These are phyloP conservation scores for Syngnathus floridae DNA, from an alignment of 2,113 vertebrate genomes.

Conservation along the genomic window DNA sequence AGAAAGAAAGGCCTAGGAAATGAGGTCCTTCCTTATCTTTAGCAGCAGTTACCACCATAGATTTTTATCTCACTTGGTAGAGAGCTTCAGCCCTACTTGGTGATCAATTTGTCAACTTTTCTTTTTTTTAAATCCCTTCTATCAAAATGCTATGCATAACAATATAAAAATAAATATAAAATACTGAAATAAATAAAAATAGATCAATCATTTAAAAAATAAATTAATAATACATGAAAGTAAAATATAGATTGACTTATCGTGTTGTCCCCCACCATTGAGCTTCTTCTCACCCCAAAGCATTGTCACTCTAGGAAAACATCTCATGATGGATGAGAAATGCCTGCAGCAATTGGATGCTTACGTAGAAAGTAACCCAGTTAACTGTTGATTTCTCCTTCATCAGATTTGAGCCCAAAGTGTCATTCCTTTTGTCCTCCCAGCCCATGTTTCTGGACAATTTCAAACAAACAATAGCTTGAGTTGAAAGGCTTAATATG, in stretches of 20 bases:
- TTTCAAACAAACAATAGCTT: conserved; percentile 47
- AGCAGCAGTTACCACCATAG: conserved; percentile 52
- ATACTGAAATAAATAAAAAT: no score
- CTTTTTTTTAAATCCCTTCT: no score
- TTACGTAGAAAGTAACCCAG: not conserved
- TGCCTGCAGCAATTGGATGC: not conserved
- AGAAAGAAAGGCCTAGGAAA: conserved; percentile 34
- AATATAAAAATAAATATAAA: no score
- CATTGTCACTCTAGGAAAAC: not conserved
- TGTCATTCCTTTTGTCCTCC: conserved; percentile 42
- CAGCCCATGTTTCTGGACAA: conserved; percentile 15
- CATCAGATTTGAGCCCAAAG: conserved; percentile 10
- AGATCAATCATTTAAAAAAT: no score
- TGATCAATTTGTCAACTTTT: conserved; percentile 55
- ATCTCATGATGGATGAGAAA: conserved; percentile 11
- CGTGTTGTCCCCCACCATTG: conserved; percentile 9
- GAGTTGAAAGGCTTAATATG: conserved; percentile 39
- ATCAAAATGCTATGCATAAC: no score
- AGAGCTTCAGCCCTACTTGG: conserved; percentile 51
- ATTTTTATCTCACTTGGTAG: conserved; percentile 56
- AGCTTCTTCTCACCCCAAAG: not conserved
- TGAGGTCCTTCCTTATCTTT: conserved; percentile 61
- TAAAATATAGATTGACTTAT: conserved; percentile 44
- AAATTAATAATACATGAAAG: not conserved
- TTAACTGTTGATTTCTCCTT: conserved; percentile 18